Conservation (phyloP, 2,797 vertebrate species). For the Euphonia xanthogaster region DNA sequence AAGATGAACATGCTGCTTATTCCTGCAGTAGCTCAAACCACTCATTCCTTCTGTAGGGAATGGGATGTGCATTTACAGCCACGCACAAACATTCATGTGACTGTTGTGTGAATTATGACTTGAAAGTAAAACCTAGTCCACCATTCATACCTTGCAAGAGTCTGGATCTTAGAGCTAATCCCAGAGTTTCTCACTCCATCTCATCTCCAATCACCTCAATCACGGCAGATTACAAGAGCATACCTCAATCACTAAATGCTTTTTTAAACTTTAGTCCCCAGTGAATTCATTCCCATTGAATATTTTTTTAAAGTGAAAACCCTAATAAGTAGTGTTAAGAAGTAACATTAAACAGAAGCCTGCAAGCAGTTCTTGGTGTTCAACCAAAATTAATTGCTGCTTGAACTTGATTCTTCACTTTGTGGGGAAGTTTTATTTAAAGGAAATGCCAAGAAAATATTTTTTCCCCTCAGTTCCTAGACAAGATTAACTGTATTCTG, state of each 20-base stretch:
- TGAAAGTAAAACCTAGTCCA: not conserved
- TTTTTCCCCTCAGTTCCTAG: not conserved
- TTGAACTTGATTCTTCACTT: not conserved
- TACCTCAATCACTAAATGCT: not conserved
- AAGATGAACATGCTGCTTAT: not conserved
- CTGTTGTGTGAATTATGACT: not conserved
- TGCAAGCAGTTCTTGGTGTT: not conserved
- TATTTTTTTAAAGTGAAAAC: not conserved
- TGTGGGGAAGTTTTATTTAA: not conserved
- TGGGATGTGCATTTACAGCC: not conserved
- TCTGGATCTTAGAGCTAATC: not conserved
- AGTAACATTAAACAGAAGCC: not conserved
- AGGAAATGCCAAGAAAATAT: not conserved
- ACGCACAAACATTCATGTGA: fast-evolving
- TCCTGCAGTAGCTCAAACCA: not conserved
- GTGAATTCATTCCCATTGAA: not conserved
- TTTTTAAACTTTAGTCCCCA: not conserved
- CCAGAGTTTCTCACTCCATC: not conserved
- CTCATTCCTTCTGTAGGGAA: not conserved
- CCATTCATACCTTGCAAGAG: not conserved
- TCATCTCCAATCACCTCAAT: not conserved
- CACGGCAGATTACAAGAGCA: not conserved
- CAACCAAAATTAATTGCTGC: not conserved
- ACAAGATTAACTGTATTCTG: not conserved
- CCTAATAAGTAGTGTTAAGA: not conserved